These are phyloP conservation scores for Anguilla megastoma DNA, from an alignment of 2,797 vertebrate species.

Conservation along the genomic window DNA sequence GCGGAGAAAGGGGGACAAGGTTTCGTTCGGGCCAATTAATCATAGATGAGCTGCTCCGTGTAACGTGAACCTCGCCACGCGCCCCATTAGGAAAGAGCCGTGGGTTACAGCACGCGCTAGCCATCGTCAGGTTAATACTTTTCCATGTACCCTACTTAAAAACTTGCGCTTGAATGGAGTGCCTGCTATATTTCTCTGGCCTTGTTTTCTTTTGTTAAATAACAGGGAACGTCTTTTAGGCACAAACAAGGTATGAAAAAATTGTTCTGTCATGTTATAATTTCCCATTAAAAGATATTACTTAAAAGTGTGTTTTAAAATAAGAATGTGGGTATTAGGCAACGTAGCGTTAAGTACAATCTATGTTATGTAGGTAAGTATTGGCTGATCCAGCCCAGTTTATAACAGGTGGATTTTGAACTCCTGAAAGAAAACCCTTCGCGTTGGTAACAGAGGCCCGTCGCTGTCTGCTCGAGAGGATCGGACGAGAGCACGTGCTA, in stretches of 20 bases:
- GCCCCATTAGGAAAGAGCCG: not conserved
- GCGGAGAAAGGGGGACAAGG: slow-evolving; percentile 15
- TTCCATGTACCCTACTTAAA: not conserved
- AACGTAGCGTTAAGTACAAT: not conserved
- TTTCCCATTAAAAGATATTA: not conserved
- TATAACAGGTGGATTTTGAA: slow-evolving; percentile 33
- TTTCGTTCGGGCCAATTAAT: slow-evolving; percentile 36
- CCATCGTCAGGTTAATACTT: not conserved
- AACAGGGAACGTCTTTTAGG: not conserved
- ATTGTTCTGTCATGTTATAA: not conserved
- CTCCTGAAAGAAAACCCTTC: not conserved
- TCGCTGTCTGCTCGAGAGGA: not conserved
- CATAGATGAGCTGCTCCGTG: slow-evolving; percentile 42
- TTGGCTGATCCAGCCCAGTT: not conserved
- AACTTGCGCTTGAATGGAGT: not conserved
- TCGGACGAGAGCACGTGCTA: not conserved
- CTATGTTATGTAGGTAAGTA: not conserved
- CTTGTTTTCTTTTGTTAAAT: too few relatives aligned
- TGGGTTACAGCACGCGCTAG: not conserved
- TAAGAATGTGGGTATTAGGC: not conserved
- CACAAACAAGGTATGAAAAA: not conserved
- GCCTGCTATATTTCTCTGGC: not conserved
- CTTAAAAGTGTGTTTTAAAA: not conserved
- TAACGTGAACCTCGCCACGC: slow-evolving; percentile 30
- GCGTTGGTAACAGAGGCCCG: not conserved